Evolutionary conservation across 1,140 invertebrate genomes (phyloP).

Genomic region (Drosophila persimilis): DNA sequence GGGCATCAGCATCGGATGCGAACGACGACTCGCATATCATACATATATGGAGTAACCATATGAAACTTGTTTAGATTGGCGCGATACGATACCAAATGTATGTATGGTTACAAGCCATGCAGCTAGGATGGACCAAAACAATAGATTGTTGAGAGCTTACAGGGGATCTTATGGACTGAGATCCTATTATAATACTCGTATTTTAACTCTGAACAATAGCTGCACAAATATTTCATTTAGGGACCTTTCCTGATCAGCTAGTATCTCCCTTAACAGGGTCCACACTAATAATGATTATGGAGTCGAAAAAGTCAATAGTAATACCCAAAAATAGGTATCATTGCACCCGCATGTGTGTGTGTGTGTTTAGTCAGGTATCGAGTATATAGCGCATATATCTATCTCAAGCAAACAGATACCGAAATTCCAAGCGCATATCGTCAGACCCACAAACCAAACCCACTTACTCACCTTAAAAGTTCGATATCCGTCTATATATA

Average conservation of each 20-base stretch:
- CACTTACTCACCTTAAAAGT: constrained; percentile 24
- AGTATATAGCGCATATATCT: constrained; percentile 30
- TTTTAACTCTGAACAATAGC: neutral
- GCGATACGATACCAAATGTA: constrained; percentile 43
- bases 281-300: constrained; percentile 17
- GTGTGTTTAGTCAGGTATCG: constrained; percentile 1
- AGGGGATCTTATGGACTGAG: too few species aligned
- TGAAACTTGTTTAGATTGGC: constrained; percentile 68
- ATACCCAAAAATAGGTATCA: constrained; percentile 50
- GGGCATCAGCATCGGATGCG: constrained; percentile 4
- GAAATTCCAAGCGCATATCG: constrained; percentile 35
- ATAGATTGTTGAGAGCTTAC: too few species aligned
- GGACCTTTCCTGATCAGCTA: too few species aligned
- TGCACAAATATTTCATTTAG: neutral
- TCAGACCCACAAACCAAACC: constrained; percentile 43
- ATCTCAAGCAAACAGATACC: constrained; percentile 39
- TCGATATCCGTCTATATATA: neutral
- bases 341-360: constrained; percentile 1
- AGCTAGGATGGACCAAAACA: constrained; percentile 40
- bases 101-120: constrained; percentile 27
- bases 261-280: neutral
- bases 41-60: constrained; percentile 46
- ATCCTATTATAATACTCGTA: neutral
- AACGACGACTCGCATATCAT: constrained; percentile 18
- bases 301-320: constrained; percentile 23